These are phyloP conservation scores for Himalopsyche kuldschensis DNA, from an alignment of 2,888 invertebrate species.

Conservation along the genomic window DNA sequence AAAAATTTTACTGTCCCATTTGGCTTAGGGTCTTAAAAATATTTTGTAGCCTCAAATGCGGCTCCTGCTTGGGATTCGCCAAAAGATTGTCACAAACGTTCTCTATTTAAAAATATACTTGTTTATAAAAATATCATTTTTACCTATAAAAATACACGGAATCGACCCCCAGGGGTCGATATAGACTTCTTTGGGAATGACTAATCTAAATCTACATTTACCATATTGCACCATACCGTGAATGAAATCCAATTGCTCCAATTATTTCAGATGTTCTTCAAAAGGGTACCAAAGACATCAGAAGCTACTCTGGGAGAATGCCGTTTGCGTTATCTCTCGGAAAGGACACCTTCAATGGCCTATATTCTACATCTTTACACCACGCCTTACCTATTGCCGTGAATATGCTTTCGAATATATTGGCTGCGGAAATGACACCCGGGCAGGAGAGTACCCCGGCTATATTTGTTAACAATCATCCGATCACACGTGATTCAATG, in stretches of 20 bases:
- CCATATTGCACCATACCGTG: too few relatives aligned
- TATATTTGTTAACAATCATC: not conserved
- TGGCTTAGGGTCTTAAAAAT: too few relatives aligned
- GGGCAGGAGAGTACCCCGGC: constrained; percentile 40
- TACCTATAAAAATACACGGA: too few relatives aligned
- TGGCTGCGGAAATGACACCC: constrained; percentile 43
- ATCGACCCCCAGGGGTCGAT: too few relatives aligned
- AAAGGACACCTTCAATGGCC: constrained; percentile 48
- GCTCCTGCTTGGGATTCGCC: too few relatives aligned
- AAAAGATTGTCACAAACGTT: too few relatives aligned
- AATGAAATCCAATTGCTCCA: not conserved
- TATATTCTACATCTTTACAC: constrained; percentile 56
- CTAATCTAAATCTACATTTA: too few relatives aligned
- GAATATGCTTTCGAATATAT: constrained; percentile 54
- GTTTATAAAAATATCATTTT: too few relatives aligned
- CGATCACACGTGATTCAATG: not conserved
- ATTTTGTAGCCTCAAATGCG: too few relatives aligned
- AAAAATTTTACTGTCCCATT: too few relatives aligned
- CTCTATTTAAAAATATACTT: too few relatives aligned
- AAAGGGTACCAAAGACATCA: constrained; percentile 44
- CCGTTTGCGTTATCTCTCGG: constrained; percentile 55
- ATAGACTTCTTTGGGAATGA: too few relatives aligned
- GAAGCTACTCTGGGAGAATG: constrained; percentile 51
- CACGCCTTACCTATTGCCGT: constrained; percentile 60
- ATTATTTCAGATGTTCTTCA: constrained; percentile 50